These are phyloP conservation scores for Trachymyrmex septentrionalis DNA, from an alignment of 1,140 invertebrate species.

Conservation along the genomic window DNA sequence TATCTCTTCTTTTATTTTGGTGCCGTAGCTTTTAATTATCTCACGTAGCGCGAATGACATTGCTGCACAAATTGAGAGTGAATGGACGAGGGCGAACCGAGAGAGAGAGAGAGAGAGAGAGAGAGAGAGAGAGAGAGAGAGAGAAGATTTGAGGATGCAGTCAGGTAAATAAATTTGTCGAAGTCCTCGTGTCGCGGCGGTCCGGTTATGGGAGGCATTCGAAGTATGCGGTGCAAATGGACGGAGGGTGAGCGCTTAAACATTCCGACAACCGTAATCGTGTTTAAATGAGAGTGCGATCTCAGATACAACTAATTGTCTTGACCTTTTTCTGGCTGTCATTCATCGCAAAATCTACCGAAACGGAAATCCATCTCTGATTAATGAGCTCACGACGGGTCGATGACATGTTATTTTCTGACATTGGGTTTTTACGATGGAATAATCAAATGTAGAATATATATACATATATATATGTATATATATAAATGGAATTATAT, in stretches of 20 bases:
- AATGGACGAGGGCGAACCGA: background rate
- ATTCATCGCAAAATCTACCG: background rate
- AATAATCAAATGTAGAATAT: background rate
- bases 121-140: background rate
- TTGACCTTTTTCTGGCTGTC: background rate
- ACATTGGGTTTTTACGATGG: background rate
- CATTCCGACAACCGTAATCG: conserved; percentile 51
- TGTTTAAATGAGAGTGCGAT: conserved; percentile 67
- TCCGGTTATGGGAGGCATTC: conserved; percentile 71
- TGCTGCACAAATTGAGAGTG: conserved; percentile 61
- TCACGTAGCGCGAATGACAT: conserved; percentile 59
- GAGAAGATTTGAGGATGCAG: conserved; percentile 34
- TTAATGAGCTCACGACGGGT: background rate
- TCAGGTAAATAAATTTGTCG: conserved; percentile 75
- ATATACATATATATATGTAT: too few relatives aligned
- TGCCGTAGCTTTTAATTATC: conserved; percentile 69
- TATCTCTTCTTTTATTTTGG: conserved; percentile 48
- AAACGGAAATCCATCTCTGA: background rate
- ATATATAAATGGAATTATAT: background rate
- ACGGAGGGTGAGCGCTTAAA: conserved; percentile 69
- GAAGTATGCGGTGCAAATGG: conserved; percentile 68
- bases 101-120: too few relatives aligned
- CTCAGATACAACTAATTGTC: conserved; percentile 31
- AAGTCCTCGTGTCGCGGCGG: conserved; percentile 64
- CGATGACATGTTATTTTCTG: background rate